Evolutionary conservation across 2,113 vertebrate genomes (phyloP).

Genomic region (Laterallus jamaicensis): DNA sequence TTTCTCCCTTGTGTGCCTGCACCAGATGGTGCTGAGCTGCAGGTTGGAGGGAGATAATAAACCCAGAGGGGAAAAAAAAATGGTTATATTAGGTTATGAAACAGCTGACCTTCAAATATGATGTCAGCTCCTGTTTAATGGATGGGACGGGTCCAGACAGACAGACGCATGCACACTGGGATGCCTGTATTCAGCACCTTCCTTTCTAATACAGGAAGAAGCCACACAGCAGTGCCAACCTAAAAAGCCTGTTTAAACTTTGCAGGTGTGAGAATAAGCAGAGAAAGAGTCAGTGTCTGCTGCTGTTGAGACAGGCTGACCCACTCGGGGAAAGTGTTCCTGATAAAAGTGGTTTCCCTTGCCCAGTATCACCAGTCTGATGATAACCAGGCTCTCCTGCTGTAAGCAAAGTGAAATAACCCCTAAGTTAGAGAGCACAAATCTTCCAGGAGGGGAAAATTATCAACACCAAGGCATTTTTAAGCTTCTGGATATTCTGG

Average conservation of each 20-base stretch:
- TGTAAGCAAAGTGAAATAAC: background rate
- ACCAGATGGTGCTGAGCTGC: constrained; percentile 45
- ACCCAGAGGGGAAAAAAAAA: constrained; percentile 5
- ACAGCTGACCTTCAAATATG: constrained; percentile 52
- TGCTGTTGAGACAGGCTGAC: background rate
- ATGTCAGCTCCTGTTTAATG: constrained; percentile 15
- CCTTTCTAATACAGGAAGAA: background rate
- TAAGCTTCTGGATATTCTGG: background rate
- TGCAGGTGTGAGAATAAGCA: background rate
- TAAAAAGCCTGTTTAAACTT: background rate
- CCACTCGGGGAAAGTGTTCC: background rate
- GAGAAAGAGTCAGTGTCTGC: background rate
- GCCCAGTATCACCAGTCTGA: background rate
- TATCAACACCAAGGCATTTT: background rate
- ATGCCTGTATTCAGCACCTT: background rate
- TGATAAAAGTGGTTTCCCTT: background rate
- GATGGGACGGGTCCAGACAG: constrained; percentile 35
- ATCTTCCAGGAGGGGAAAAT: background rate
- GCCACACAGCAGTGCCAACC: background rate
- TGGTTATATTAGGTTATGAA: constrained; percentile 27
- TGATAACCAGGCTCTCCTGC: background rate
- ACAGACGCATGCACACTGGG: constrained; percentile 21
- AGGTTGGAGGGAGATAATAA: constrained; percentile 53
- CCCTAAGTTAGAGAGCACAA: background rate
- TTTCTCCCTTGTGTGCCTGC: background rate